phyloP scores from a whole-genome alignment of 2,113 vertebrate species.

The Cyphomyrus discorhynchus region DNA sequence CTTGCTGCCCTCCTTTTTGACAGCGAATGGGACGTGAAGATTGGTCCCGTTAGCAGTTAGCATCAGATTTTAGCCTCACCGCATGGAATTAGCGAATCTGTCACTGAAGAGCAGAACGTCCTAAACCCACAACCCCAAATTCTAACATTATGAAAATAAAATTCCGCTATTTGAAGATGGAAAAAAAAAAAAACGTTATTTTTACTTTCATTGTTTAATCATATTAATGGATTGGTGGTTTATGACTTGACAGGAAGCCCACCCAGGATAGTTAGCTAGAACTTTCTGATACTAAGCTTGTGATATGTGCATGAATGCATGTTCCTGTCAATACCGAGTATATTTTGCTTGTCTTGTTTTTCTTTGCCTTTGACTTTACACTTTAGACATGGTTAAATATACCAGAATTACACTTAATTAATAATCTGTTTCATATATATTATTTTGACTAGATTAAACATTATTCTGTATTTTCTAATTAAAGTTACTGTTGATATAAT shows the following conservation, averaged over 20 bases:
- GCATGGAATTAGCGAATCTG: constrained; percentile 14
- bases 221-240: not conserved
- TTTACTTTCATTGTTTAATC: not conserved
- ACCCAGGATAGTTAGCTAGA: constrained; percentile 19
- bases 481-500: not conserved
- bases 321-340: constrained; percentile 16
- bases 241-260: not conserved
- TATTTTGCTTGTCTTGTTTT: not conserved
- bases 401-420: not conserved
- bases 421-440: not conserved
- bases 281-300: constrained; percentile 20
- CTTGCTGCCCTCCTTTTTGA: not conserved
- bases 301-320: constrained; percentile 41
- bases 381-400: not conserved
- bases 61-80: not conserved
- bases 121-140: constrained; percentile 2
- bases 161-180: not conserved
- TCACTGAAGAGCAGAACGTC: not conserved
- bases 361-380: constrained; percentile 10
- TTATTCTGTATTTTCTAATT: not conserved
- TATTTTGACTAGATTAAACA: not conserved
- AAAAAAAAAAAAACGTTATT: not conserved
- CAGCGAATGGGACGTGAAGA: not conserved
- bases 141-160: not conserved
- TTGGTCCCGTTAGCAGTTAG: not conserved